Evolutionary conservation across 2,888 invertebrate species (phyloP), one percentile per base, ranked within the genome.

Genomic region (Corbicula japonica): DNA sequence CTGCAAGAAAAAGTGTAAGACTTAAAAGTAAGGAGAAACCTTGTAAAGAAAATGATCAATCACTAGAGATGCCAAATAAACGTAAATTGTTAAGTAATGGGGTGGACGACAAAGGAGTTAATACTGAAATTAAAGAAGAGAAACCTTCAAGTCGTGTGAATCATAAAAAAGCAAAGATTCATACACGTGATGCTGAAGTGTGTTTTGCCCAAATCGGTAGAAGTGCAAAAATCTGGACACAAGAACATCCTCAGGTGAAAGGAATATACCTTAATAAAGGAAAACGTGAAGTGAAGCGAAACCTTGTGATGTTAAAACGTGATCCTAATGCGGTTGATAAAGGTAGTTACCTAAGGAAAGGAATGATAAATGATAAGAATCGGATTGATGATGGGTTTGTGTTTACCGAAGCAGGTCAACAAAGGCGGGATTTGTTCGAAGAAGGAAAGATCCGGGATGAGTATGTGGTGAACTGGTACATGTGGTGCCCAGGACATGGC

Each of bases 401-500:
- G 58, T 80, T 86, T 62, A 92, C 90, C 5, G 86, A 85, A 18
- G 87, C 80, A 58, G 91, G 91, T 0, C 68, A 56, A 72, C 71
- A 77, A 48, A 84, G 83, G 52, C 77, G 83, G 30, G 77, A 76
- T 18, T 35, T 76, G 48, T 84, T 92, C 26, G 83, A 85, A 30
- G 70, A 80, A 30, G 81, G 86, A 28, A 68, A 77, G 48, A 72
- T 77, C 1, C 71, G 89, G 41, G 91, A 92, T 78, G 91, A 90
- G 73, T 90, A 89, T 80, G 91, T 89, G 5, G 91, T 92, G 26
- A 91, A 90, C 78, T 91, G 91, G 91, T 91, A 92, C 79, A 77
- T 92, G 84, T 92, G 90, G 89, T 92, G 91, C 76, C 91, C 91
- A 18, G 91, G 91, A 10, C 87, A 86, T 70, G 90, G 91, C 10